A percentile compares a stretch with the other conserved stretches of the same genome.
These are phyloP conservation scores for Glossosoma conforme DNA, from an alignment of 1,140 invertebrate genomes.

Conservation along the genomic window DNA sequence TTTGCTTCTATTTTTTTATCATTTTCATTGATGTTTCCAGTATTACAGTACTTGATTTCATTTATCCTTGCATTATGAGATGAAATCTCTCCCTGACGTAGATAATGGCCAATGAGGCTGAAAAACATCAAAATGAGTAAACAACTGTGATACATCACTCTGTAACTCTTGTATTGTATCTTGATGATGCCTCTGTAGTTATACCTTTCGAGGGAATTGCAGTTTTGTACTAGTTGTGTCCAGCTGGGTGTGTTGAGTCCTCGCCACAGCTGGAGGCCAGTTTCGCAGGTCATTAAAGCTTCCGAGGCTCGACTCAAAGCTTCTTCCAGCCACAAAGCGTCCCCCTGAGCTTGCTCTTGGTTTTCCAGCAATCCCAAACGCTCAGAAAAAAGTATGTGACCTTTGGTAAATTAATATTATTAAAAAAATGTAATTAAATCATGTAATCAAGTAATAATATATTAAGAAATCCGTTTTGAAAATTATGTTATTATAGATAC, in stretches of 20 bases:
- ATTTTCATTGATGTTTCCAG: too few species aligned
- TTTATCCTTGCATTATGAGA: too few species aligned
- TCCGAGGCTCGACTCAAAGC: slow-evolving; percentile 55
- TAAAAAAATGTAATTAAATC: not conserved
- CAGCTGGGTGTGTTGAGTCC: slow-evolving; percentile 58
- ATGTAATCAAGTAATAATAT: not conserved
- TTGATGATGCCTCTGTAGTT: slow-evolving; percentile 1
- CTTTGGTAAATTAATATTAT: slow-evolving; percentile 26
- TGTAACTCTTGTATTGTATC: not conserved
- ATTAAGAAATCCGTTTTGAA: not conserved
- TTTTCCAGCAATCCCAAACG: slow-evolving; percentile 54
- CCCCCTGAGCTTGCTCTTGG: slow-evolving; percentile 47
- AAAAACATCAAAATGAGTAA: slow-evolving; percentile 27
- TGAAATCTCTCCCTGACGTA: slow-evolving; percentile 36
- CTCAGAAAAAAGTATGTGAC: slow-evolving; percentile 54
- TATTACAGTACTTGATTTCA: too few species aligned
- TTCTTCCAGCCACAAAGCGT: slow-evolving; percentile 53
- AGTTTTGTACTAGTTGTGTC: slow-evolving; percentile 52
- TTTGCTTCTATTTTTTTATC: too few species aligned
- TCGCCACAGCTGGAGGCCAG: slow-evolving; percentile 62
- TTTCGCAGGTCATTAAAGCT: slow-evolving; percentile 58
- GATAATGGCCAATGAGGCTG: slow-evolving; percentile 43
- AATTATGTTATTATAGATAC: not conserved
- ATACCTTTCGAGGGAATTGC: slow-evolving; percentile 55
- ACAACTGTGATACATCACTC: not conserved